Conservation (phyloP, 2,888 invertebrate species). For the Ecliptopera silaceata region DNA sequence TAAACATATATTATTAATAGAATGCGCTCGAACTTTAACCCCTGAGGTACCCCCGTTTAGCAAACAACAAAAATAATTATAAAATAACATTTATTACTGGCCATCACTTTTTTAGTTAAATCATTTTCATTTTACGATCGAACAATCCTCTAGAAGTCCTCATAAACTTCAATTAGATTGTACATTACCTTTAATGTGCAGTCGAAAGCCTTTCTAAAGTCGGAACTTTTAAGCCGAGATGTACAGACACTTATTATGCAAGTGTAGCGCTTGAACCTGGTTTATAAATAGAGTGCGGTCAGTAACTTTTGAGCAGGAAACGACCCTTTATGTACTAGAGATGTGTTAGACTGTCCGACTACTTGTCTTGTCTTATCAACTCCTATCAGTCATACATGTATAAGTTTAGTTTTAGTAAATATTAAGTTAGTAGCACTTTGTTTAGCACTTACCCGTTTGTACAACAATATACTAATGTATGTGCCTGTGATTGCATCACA, state of each 20-base stretch:
- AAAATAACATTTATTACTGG: background rate
- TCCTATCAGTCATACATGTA: background rate
- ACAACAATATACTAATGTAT: too few species aligned
- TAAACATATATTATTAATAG: background rate
- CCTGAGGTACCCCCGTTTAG: conserved; percentile 1
- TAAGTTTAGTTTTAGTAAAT: too few species aligned
- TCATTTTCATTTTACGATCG: background rate
- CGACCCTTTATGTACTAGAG: conserved; percentile 28
- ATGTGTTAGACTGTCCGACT: background rate
- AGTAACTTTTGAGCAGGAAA: conserved; percentile 38
- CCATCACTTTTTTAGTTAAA: background rate
- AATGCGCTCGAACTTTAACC: background rate
- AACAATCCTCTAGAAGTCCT: background rate
- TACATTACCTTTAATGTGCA: conserved; percentile 17
- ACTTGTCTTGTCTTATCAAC: background rate
- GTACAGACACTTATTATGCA: conserved; percentile 36
- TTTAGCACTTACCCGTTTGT: too few species aligned
- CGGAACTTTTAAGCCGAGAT: conserved; percentile 21
- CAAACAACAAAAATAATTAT: too few species aligned
- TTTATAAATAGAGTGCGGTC: conserved; percentile 39
- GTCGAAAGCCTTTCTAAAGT: conserved; percentile 27
- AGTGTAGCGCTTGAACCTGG: conserved; percentile 34
- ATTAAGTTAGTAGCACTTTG: too few species aligned
- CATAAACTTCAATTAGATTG: conserved; percentile 11
- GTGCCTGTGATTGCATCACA: too few species aligned